These are phyloP conservation scores for Bradynema listronoti DNA, from an alignment of 1,140 invertebrate species.

Conservation along the genomic window DNA sequence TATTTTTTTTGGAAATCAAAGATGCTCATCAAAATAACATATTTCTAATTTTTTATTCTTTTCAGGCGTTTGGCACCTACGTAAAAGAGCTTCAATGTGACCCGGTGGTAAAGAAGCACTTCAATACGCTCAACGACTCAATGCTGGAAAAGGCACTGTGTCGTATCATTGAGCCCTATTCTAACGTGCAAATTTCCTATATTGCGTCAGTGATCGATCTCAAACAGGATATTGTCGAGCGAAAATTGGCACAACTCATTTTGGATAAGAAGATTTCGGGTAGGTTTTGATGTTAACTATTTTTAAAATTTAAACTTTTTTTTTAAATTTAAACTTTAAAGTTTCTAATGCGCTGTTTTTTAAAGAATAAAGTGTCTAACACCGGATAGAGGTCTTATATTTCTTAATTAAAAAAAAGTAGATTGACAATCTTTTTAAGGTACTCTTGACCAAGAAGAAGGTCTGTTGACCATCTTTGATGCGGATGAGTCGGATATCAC, in stretches of 20 bases:
- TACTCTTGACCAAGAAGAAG: constrained; percentile 73
- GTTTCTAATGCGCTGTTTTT: no score
- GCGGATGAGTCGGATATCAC: constrained; percentile 88
- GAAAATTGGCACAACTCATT: constrained; percentile 99
- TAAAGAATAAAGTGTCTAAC: no score
- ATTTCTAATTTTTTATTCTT: background rate
- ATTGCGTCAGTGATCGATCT: constrained; percentile 75
- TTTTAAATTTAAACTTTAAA: no score
- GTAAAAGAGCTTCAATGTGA: constrained; percentile 72
- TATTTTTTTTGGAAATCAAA: constrained; percentile 4
- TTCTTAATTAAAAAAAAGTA: no score
- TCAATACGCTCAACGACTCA: constrained; percentile 90
- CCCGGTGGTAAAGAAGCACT: constrained; percentile 87
- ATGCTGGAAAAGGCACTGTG: constrained; percentile 98
- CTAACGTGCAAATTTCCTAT: constrained; percentile 77
- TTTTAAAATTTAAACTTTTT: no score
- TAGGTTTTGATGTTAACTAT: constrained; percentile 38
- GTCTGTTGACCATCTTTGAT: constrained; percentile 92
- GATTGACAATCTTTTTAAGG: no score
- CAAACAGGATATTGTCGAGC: constrained; percentile 70
- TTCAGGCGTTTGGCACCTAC: constrained; percentile 73
- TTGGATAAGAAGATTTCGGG: constrained; percentile 85
- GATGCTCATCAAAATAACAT: background rate
- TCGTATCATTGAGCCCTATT: constrained; percentile 96
- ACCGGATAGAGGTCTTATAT: no score